A percentile compares a stretch with the other conserved stretches of the same genome.
These are phyloP conservation scores for Tachina fera DNA, from an alignment of 2,888 invertebrate genomes.

Conservation along the genomic window DNA sequence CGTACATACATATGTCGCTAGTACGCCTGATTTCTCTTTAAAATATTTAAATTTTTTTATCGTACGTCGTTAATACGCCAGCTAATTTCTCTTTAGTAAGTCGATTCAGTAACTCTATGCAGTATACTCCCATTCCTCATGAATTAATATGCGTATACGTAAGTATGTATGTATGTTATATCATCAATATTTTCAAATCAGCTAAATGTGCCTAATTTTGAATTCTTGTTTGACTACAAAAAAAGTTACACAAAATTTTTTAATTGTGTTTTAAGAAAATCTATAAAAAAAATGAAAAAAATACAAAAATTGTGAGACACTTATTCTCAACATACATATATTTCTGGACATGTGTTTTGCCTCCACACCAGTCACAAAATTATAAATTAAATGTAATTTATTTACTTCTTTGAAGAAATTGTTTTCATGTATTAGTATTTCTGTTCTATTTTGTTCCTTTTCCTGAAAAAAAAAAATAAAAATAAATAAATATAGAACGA, in stretches of 20 bases:
- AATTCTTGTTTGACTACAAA: not conserved
- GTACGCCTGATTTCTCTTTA: too few relatives aligned
- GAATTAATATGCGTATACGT: too few relatives aligned
- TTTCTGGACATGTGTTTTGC: conserved; percentile 73
- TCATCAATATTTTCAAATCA: not conserved
- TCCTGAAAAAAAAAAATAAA: too few relatives aligned
- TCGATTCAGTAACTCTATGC: too few relatives aligned
- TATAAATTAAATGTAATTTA: conserved; percentile 68
- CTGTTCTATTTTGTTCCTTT: conserved; percentile 43
- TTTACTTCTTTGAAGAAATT: conserved; percentile 41
- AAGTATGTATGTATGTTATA: too few relatives aligned
- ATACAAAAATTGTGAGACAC: conserved; percentile 52
- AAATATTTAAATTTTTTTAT: too few relatives aligned
- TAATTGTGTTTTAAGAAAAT: not conserved
- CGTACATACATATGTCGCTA: too few relatives aligned
- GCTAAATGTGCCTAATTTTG: not conserved
- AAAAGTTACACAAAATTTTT: not conserved
- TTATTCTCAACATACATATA: conserved; percentile 65
- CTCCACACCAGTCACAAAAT: conserved; percentile 82
- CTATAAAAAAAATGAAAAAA: conserved; percentile 55
- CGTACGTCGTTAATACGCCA: too few relatives aligned
- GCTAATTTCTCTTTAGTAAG: too few relatives aligned
- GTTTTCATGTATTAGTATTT: conserved; percentile 69
- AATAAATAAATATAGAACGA: conserved; percentile 48
- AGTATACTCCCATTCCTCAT: too few relatives aligned